Evolutionary conservation across 2,888 invertebrate species (phyloP), one percentile per base, ranked within the genome.

Genomic region (Pycnomerus fuliginosus): DNA sequence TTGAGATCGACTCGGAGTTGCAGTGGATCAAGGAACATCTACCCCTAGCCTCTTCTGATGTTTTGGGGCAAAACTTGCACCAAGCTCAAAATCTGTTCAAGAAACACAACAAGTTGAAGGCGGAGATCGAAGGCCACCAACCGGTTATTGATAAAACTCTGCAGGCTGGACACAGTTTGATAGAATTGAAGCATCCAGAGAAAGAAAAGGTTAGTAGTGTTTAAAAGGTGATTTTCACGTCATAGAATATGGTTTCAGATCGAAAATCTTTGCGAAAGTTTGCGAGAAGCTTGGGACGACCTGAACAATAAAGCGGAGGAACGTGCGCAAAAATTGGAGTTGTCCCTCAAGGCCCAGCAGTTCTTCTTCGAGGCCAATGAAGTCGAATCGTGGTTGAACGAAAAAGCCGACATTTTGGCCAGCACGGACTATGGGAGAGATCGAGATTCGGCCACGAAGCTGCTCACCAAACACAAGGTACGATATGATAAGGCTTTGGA

Each of bases 21-120:
- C 93, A 91, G 65, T 99, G 98, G 98, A 89, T 98, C 52, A 84
- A 85, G 23, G 97, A 97, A 70, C 90, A 94, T 47, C 70, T 85
- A 53, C 88, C 90, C 0, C 80, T 86, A 0, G 94, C 92, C 0
- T 77, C 83, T 0, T 87, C 90, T 0, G 82, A 82, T 8, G 78
- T 79, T 16, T 74, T 87, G 14, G 93, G 94, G 0, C 83, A 86
- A 37, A 95, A 90, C 71, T 76, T 98, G 24, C 88, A 93, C 63
- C 94, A 95, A 61, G 94, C 95, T 0, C 93, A 96, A 68, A 90
- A 88, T 10, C 79, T 90, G 44, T 80, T 87, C 67, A 97, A 96
- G 75, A 96, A 96, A 68, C 96, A 97, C 71, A 90, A 85, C 72
- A 95, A 98, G 74, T 75, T 98, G 47, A 86, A 89, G 60, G 87